These are phyloP conservation scores for Asobara japonica DNA, from an alignment of 1,140 invertebrate species.

Conservation along the genomic window DNA sequence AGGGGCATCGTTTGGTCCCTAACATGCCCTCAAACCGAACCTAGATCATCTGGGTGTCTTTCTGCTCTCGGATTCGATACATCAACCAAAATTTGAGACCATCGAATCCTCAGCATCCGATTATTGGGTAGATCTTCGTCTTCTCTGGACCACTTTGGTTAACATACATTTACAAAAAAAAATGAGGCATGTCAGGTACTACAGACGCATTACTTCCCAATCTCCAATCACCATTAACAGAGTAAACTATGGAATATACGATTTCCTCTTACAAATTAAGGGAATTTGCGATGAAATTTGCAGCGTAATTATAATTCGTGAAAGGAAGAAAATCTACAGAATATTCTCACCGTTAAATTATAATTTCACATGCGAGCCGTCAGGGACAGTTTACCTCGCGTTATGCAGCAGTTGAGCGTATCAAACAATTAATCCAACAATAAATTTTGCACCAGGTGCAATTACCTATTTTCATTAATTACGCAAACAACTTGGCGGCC, in stretches of 20 bases:
- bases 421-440: constrained; percentile 18
- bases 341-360: neutral
- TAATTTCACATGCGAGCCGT: neutral
- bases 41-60: too few relatives aligned
- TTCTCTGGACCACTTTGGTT: too few relatives aligned
- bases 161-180: neutral
- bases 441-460: constrained; percentile 18
- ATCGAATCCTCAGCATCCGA: too few relatives aligned
- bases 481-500: neutral
- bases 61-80: too few relatives aligned
- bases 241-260: too few relatives aligned
- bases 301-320: too few relatives aligned
- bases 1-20: neutral
- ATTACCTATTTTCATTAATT: constrained; percentile 19
- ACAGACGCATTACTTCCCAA: neutral
- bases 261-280: too few relatives aligned
- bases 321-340: neutral
- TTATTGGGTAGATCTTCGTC: too few relatives aligned
- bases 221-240: too few relatives aligned
- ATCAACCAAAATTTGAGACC: too few relatives aligned
- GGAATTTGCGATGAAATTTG: too few relatives aligned
- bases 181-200: neutral
- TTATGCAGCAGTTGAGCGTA: neutral
- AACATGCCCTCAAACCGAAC: too few relatives aligned
- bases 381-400: neutral